Evolutionary conservation across 2,113 vertebrate genomes (phyloP), one percentile per base, ranked within the genome.

Genomic region (Hirundichthys speculiger): DNA sequence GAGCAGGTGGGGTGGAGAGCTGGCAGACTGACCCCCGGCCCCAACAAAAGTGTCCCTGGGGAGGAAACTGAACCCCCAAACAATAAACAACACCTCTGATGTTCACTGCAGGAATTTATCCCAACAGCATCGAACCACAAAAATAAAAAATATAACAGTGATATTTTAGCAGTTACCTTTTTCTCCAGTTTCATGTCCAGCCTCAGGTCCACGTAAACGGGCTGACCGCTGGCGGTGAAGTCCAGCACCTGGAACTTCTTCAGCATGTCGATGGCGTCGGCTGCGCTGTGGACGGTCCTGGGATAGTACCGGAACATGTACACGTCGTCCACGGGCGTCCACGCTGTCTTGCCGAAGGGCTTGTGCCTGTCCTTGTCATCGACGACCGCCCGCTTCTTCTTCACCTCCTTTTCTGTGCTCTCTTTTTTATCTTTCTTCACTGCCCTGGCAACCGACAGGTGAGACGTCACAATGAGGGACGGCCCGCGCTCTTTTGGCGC

Each of bases 131-230:
- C n/a, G n/a, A n/a, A n/a, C n/a, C n/a, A n/a, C n/a, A 47, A 49
- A 47, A 62, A 40, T 18, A 38, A 40, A 40, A 41, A 6, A 16
- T 16, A 15, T 22, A 2, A 10, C 24, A 1, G 25, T 46, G 2
- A 41, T 59, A 34, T 52, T n/a, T n/a, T n/a, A n/a, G 13, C 16
- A 1, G 1, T 13, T 91, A 98, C 97, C 96, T 98, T 98, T 73
- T 97, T 98, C 69, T 94, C 93, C 38, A 94, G 86, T 0, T 90
- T 82, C 94, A 98, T 96, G 70, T 98, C 93, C 21, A 99, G 87
- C 67, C 59, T 93, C 2, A 98, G 88, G 0, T 94, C 92, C 16
- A 95, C 74, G 46, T 92, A 96, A 13, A 99, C 78, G 0, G 79
- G 80, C 75, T 98, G 96, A 7, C 77, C 69, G 30, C 75, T 89